Conservation (phyloP, 2,888 invertebrate species). For the Synergus laeviventris region DNA sequence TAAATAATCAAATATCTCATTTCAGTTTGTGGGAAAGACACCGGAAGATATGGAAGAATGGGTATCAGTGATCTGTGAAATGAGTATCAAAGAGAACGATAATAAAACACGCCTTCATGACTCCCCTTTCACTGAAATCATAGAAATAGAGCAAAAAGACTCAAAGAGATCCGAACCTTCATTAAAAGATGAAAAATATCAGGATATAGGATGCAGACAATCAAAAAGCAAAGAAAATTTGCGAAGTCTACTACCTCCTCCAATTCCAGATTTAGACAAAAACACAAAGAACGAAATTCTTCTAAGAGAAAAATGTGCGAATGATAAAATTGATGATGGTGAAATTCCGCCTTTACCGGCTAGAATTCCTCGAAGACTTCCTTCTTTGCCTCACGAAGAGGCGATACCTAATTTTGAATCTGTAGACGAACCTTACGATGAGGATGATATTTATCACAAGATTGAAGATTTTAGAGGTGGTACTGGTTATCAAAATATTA, state of each 20-base stretch:
- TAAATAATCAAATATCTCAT: conserved; percentile 9
- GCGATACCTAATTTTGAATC: conserved; percentile 44
- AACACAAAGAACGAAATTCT: background rate
- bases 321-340: background rate
- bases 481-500: conserved; percentile 61
- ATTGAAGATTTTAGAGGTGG: conserved; percentile 67
- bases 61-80: conserved; percentile 63
- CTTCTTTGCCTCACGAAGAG: conserved; percentile 60
- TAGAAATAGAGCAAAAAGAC: conserved; percentile 39
- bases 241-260: conserved; percentile 12
- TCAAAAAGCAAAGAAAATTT: conserved; percentile 37
- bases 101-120: conserved; percentile 22
- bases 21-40: conserved; percentile 66
- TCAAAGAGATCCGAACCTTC: conserved; percentile 34
- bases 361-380: conserved; percentile 62
- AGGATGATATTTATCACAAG: conserved; percentile 70
- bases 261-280: conserved; percentile 3
- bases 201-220: conserved; percentile 51
- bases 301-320: background rate
- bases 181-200: conserved; percentile 54
- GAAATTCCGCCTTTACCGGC: conserved; percentile 61
- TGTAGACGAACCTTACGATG: conserved; percentile 63
- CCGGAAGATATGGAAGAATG: conserved; percentile 72
- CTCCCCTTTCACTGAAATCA: conserved; percentile 36
- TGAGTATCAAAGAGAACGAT: conserved; percentile 47